Evolutionary conservation across 2,797 vertebrate species (phyloP), one percentile per base, ranked within the genome.

Genomic region (Neomorphus geoffroyi): DNA sequence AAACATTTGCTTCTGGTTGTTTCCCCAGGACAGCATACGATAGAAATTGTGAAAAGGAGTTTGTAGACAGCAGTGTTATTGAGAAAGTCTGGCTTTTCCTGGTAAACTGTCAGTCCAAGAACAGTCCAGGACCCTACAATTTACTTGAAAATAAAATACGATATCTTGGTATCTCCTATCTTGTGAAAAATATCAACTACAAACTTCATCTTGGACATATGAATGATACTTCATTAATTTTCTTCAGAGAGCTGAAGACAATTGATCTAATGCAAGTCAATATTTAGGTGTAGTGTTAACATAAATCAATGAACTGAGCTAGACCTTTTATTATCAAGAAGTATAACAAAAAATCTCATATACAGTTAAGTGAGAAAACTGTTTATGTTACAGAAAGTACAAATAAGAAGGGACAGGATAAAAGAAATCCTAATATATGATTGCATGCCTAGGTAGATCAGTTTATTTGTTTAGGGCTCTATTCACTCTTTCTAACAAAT

Each of bases 401-500:
- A 37, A 80, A 32, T 50, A 43, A 41, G 35, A 74, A 83, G 21
- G 10, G 39, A 41, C 39, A 41, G 39, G 39, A 41, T 41, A 41
- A 41, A 41, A 41, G 39, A 41, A 41, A 18, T 11, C 53, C 53
- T 54, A 72, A 11, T 67, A 78, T 65, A 23, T 72, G 72, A 33
- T 61, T 62, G 37, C 60, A 11, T 77, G 53, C 37, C 32, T 46
- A 19, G 60, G 48, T 50, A 92, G 74, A 85, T 90, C 53, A 70
- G 32, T 77, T 91, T 80, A 65, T 87, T 87, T 91, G 53, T 91
- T 91, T 71, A 41, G 57, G 57, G 35, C 37, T 89, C 86, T 77
- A 86, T 82, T 90, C 50, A 51, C 9, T 30, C 17, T 12, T 80
- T 78, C 37, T 65, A 71, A 54, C 57, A 83, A 87, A 65, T 80